Evolutionary conservation across 2,113 vertebrate genomes (phyloP).

Genomic region (Rhombomys opimus): DNA sequence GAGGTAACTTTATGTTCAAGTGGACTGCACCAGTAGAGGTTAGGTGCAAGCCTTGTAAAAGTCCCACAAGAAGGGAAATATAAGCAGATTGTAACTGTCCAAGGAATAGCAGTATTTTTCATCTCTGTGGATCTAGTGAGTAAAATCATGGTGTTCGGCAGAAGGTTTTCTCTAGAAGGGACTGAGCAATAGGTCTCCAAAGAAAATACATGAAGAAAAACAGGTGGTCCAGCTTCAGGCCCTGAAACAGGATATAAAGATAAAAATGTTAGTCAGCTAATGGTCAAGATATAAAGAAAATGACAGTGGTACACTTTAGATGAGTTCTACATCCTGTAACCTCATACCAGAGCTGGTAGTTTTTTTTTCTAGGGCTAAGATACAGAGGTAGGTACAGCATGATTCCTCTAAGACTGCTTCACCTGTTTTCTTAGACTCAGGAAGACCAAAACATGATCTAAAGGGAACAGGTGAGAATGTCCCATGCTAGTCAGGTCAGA

Average conservation of each 20-base stretch:
- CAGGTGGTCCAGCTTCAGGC: fast-evolving
- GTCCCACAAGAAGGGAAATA: background rate
- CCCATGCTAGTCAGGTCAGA: background rate
- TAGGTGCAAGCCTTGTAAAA: background rate
- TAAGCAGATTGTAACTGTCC: background rate
- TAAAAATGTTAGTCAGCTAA: background rate
- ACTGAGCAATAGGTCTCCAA: background rate
- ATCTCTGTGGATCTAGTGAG: background rate
- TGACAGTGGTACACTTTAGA: background rate
- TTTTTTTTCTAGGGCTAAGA: background rate
- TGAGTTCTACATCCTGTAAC: background rate
- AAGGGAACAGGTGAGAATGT: background rate
- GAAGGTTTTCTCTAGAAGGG: background rate
- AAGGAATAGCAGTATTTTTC: background rate
- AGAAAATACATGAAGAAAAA: background rate
- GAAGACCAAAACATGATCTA: background rate
- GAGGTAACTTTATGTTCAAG: background rate
- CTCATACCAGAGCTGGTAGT: background rate
- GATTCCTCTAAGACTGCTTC: background rate
- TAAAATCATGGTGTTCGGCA: background rate
- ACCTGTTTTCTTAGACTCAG: background rate
- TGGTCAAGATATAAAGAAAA: background rate
- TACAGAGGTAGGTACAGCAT: background rate
- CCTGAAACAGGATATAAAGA: background rate
- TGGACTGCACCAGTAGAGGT: background rate